Percentiles rank a stretch among this genome's conserved stretches.
Evolutionary conservation across 2,113 vertebrate genomes (phyloP).

Genomic region (Hyperoodon ampullatus): DNA sequence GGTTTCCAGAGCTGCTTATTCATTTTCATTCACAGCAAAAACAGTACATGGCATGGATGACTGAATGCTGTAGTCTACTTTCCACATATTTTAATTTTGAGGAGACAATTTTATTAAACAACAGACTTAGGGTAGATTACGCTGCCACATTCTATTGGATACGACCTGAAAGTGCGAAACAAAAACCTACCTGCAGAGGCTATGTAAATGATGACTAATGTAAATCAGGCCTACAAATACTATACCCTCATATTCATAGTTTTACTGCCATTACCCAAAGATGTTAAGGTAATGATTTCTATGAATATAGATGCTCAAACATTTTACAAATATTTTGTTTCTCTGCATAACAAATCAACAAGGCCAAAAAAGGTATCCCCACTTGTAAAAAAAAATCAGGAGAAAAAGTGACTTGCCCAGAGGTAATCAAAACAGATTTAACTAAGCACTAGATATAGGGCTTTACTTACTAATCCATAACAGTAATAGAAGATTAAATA

Average conservation of each 20-base stretch:
- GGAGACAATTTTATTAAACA: conserved; percentile 2
- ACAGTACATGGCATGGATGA: neutral
- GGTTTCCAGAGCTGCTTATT: conserved; percentile 62
- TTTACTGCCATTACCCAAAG: neutral
- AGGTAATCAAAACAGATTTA: conserved; percentile 16
- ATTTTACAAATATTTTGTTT: neutral
- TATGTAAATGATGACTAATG: neutral
- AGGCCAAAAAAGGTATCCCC: neutral
- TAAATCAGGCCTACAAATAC: neutral
- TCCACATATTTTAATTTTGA: conserved; percentile 20
- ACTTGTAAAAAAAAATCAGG: neutral
- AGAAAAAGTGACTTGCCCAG: neutral
- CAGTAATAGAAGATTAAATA: neutral
- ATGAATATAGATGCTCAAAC: neutral
- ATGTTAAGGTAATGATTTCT: neutral
- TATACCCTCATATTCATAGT: neutral
- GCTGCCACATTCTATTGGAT: neutral
- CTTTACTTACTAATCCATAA: neutral
- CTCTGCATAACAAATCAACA: conserved; percentile 20
- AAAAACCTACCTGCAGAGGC: neutral
- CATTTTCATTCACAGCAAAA: conserved; percentile 53
- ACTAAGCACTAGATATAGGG: neutral
- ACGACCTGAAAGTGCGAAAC: neutral
- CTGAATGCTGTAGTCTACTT: neutral
- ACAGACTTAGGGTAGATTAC: neutral